Base-by-base conservation (phyloP, 2,888 invertebrate genomes). In the Leptinotarsa rubiginosa region DNA sequence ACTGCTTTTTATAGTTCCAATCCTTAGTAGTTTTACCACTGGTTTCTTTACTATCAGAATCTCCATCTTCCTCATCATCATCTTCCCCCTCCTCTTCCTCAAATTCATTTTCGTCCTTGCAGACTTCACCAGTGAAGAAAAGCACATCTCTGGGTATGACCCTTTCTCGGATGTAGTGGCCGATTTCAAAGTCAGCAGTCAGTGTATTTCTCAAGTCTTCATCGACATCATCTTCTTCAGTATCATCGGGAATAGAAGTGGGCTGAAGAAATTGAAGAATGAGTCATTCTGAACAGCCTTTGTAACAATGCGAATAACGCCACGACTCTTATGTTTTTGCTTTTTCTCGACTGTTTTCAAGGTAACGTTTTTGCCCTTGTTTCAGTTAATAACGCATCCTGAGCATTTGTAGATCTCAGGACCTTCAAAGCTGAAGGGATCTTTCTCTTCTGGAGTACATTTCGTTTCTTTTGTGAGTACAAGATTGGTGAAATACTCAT, bases 221-320 rank as follows among this genome's bases (percentile, higher is more conserved):
- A 86, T 97, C 97, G 78, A 96, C 89, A 78, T 96, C 96, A 56
- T 92, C 92, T 83, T 95, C 93, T 70, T 86, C 88, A 49, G 92
- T 91, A 87, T 95, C 96, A 77, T 96, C 96, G 56, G 96, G 94
- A 88, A 96, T 94, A 90, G 88, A 89, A 52, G 98, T 98, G 99
- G 98, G 81, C 92, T 93, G 89, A 99, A 99, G 92, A 99, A 99
- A 89, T 99, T 99, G 90, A 99, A 99, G 91, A 99, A 99, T 0
- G 98, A 99, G 88, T 99, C 98, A 73, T 96, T 97, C 85, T 96
- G 96, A 98, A n/a, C n/a, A n/a, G n/a, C n/a, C n/a, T n/a, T n/a
- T n/a, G n/a, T n/a, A n/a, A n/a, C n/a, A n/a, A n/a, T n/a, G n/a
- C n/a, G 93, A 75, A 96, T 95, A 0, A 96, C 94, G 68, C 97